phyloP scores from a whole-genome alignment of 2,797 vertebrate genomes.

The Poecilia picta region DNA sequence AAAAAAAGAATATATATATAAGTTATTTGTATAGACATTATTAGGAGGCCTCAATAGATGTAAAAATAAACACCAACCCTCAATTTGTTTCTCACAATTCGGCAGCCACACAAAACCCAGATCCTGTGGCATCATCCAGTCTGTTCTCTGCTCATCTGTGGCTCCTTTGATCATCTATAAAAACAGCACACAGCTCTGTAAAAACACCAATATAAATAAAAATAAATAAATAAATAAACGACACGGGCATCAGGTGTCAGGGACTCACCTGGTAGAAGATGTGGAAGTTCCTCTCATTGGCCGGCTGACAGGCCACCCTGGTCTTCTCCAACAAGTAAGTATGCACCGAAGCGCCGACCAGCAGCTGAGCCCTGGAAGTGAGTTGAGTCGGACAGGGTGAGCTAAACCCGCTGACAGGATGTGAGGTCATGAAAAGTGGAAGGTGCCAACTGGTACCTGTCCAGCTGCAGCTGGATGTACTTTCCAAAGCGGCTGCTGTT shows the following conservation, averaged over 20 bases:
- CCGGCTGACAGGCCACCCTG: conserved; percentile 88
- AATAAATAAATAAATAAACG: background rate
- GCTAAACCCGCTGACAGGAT: background rate
- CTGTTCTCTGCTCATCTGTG: conserved; percentile 84
- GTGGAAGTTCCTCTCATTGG: conserved; percentile 94
- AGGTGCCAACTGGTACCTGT: conserved; percentile 81
- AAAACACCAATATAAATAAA: too few species aligned
- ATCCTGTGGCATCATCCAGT: conserved; percentile 85
- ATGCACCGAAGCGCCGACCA: conserved; percentile 92
- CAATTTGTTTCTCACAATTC: conserved; percentile 84
- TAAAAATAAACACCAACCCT: conserved; percentile 78
- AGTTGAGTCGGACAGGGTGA: conserved; percentile 20
- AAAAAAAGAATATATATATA: conserved; percentile 9
- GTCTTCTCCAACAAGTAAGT: conserved; percentile 97
- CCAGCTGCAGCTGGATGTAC: conserved; percentile 96
- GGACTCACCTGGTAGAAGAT: conserved; percentile 93
- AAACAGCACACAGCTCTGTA: conserved; percentile 10
- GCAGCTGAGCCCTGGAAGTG: conserved; percentile 84
- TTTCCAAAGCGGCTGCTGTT: conserved; percentile 99
- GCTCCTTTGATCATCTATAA: conserved; percentile 92
- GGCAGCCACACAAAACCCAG: conserved; percentile 90
- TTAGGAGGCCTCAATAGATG: background rate
- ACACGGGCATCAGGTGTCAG: background rate
- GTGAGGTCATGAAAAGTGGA: background rate
- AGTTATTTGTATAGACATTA: background rate